phyloP scores from a whole-genome alignment of 2,888 invertebrate genomes.

The Galeopsomyia nigrocyanea region DNA sequence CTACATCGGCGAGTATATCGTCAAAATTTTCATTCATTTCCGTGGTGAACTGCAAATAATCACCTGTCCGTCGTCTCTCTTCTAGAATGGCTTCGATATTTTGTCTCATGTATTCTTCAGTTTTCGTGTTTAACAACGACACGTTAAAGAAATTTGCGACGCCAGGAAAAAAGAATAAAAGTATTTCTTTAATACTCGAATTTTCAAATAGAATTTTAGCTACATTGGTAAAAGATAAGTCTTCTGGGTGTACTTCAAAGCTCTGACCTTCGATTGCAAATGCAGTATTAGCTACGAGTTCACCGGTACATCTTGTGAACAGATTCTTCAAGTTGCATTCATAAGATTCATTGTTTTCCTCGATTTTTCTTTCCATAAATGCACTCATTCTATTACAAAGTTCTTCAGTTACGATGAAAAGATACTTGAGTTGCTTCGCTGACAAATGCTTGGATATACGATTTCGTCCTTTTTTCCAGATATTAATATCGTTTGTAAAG shows the following conservation, averaged over 20 bases:
- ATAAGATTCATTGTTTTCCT: neutral
- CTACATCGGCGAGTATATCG: slow-evolving; percentile 58
- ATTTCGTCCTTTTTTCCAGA: no score
- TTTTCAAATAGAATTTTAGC: slow-evolving; percentile 52
- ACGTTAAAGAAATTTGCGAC: slow-evolving; percentile 41
- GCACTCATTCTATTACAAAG: slow-evolving; percentile 8
- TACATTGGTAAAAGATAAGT: slow-evolving; percentile 36
- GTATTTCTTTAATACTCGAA: neutral
- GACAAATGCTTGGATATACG: slow-evolving; percentile 9
- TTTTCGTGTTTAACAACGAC: slow-evolving; percentile 46
- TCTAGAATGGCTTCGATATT: slow-evolving; percentile 52
- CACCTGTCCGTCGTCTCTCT: slow-evolving; percentile 57
- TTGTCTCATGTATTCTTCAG: slow-evolving; percentile 53
- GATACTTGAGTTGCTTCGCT: slow-evolving; percentile 17
- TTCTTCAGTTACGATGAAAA: slow-evolving; percentile 2
- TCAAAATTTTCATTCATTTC: slow-evolving; percentile 40
- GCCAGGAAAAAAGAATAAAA: slow-evolving; percentile 46
- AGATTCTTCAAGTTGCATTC: slow-evolving; percentile 52
- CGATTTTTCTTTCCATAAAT: slow-evolving; percentile 24
- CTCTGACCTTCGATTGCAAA: slow-evolving; percentile 48
- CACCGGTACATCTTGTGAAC: slow-evolving; percentile 54
- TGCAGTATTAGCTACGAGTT: slow-evolving; percentile 54
- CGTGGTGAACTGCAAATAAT: slow-evolving; percentile 70
- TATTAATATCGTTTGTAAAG: no score
- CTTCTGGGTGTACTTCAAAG: slow-evolving; percentile 37